Base-by-base conservation (phyloP, 2,797 vertebrate species). In the Labroides dimidiatus region DNA sequence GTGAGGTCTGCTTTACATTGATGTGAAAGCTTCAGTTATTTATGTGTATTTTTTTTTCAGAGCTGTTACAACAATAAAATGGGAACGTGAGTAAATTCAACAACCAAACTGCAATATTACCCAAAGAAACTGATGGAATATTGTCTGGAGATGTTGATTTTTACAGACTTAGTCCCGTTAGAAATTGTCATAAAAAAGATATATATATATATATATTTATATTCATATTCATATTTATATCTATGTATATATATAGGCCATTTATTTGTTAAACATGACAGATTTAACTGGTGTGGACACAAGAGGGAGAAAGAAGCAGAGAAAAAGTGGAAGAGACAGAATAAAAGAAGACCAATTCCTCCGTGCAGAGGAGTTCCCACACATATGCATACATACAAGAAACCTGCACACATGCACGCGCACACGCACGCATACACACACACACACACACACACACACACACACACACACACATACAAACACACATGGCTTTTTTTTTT, bases 111-210 rank as follows among this genome's bases (percentile, higher is more conserved):
- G 63, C 81, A 84, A 88, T 72, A 83, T 82, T 56, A 80, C 72
- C 84, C 77, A 87, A 86, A 87, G 56, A 75, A 88, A 91, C 64
- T 72, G 66, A 86, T 87, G 81, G 80, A 84, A 89, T 88, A 87
- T 84, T 74, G 77, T 87, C 84, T 84, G 87, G 81, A 88, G 75
- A 84, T 91, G 87, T 84, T 86, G 80, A 82, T 81, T 81, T 90
- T 88, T 91, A 92, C 88, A 92, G 83, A 90, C 89, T 81, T 86
- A 87, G 85, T 89, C 83, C 89, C 84, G 71, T 91, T 90, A 92
- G 88, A 93, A 93, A 92, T 90, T 79, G 84, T 89, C 85, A 90
- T 93, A 92, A 91, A 93, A 93, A 93, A 92, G 86, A 93, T 93
- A 92, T 86, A 91, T 91, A 89, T 87, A 33, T 27, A 3, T 33